Conservation (phyloP, 2,113 vertebrate genomes). For the Mohoua ochrocephala region DNA sequence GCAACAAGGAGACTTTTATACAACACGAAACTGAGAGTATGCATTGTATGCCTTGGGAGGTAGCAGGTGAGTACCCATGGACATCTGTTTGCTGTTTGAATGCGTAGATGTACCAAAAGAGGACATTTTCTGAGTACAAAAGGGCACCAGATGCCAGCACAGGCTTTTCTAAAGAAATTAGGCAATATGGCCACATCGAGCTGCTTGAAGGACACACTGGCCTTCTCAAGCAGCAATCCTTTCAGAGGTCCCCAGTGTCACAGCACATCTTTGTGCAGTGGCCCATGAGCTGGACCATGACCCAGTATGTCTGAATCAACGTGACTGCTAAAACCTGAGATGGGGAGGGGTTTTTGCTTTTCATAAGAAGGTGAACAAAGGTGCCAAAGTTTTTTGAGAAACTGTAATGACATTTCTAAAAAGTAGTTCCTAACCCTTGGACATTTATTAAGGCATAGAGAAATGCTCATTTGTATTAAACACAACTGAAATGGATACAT, state of each 20-base stretch:
- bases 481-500: neutral
- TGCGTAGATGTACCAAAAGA: neutral
- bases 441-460: neutral
- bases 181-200: neutral
- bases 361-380: neutral
- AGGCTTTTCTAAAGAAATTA: neutral
- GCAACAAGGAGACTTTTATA: neutral
- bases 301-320: neutral
- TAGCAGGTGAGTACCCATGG: neutral
- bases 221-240: neutral
- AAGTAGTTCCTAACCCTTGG: neutral
- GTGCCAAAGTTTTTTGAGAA: neutral
- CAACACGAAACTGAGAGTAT: neutral
- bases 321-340: neutral
- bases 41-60: neutral
- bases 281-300: neutral
- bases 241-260: neutral
- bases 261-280: neutral
- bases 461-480: neutral
- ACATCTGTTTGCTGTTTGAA: neutral
- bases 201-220: neutral
- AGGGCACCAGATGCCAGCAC: neutral
- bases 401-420: neutral
- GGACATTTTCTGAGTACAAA: neutral
- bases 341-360: neutral